These are phyloP conservation scores for Diglossa brunneiventris DNA, from an alignment of 2,113 vertebrate genomes.

Conservation along the genomic window DNA sequence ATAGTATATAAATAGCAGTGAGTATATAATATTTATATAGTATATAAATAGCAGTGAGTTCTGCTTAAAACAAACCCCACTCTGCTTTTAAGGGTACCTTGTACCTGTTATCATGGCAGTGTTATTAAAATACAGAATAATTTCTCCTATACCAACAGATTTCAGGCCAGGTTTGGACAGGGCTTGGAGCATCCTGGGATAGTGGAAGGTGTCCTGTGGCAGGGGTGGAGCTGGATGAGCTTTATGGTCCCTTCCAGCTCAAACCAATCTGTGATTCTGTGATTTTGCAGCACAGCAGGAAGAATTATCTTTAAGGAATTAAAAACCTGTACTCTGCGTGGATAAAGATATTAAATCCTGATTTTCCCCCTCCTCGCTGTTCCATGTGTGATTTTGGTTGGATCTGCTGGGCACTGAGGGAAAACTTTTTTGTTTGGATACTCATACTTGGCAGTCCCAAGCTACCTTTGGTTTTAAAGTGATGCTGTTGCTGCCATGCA, in stretches of 20 bases:
- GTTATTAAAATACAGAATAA: not conserved
- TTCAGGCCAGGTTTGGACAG: accelerated
- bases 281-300: not conserved
- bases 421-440: not conserved
- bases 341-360: not conserved
- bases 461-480: not conserved
- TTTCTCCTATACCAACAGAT: not conserved
- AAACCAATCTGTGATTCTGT: not conserved
- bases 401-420: not conserved
- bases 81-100: not conserved
- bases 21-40: too few species aligned
- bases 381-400: not conserved
- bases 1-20: too few species aligned
- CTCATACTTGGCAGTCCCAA: not conserved
- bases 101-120: not conserved
- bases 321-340: not conserved
- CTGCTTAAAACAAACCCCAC: not conserved
- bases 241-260: not conserved
- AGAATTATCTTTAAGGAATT: not conserved
- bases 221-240: not conserved
- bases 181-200: not conserved
- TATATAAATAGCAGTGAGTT: not conserved
- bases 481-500: accelerated
- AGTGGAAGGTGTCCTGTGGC: not conserved
- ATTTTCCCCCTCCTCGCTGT: not conserved